These are phyloP conservation scores for Ginglymostoma cirratum DNA, from an alignment of 2,113 vertebrate species.

Conservation along the genomic window DNA sequence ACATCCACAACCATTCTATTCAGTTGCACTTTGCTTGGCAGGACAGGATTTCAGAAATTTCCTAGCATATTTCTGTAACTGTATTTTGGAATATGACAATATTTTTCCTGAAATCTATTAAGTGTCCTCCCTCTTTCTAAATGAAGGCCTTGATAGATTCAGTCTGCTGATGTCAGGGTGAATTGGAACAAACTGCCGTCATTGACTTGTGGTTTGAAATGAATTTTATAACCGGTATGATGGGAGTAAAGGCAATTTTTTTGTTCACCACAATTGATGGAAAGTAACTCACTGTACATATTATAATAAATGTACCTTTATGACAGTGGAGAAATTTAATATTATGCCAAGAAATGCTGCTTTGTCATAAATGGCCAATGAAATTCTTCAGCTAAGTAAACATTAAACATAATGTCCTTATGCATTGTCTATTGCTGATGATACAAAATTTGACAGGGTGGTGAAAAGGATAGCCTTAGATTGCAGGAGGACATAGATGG, in stretches of 20 bases:
- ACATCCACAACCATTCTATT: neutral
- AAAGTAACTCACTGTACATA: neutral
- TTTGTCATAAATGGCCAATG: neutral
- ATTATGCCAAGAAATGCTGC: neutral
- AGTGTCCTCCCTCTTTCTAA: neutral
- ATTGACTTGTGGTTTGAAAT: neutral
- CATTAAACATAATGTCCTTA: neutral
- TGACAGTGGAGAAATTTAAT: neutral
- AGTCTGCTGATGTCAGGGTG: neutral
- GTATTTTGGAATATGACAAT: neutral
- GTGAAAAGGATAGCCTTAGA: too few species aligned
- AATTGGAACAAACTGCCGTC: neutral
- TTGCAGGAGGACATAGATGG: too few species aligned
- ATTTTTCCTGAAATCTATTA: neutral
- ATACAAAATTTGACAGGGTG: too few species aligned
- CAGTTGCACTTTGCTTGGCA: neutral
- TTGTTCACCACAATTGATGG: neutral
- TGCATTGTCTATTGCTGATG: too few species aligned
- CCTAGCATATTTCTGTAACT: neutral
- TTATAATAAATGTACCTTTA: neutral
- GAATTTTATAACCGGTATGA: neutral
- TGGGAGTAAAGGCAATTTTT: neutral
- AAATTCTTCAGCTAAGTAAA: neutral
- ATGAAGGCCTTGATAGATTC: neutral
- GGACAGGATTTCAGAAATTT: neutral